Base-by-base conservation (phyloP, 1,140 invertebrate genomes). In the Drosophila hydei region DNA sequence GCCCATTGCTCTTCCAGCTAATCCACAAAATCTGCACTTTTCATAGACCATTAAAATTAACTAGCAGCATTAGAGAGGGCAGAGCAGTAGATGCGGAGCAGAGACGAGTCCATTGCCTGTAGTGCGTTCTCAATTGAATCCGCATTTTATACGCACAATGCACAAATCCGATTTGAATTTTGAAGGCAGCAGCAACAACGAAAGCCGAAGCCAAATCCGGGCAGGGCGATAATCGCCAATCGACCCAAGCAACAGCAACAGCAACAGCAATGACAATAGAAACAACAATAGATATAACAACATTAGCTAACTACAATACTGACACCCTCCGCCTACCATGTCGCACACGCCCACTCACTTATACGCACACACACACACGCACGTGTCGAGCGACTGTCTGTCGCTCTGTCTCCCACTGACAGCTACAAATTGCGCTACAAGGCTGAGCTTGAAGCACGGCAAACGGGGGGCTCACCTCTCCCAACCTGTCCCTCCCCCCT, bases 21-120 rank as follows among this genome's bases (percentile, higher is more conserved):
- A 87, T 87, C 77, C 71, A 72, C 59, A 59, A 79, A 77, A 85
- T 85, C 83, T 72, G 48, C 69, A 73, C 59, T 69, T 75, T 87
- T 85, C 80, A 87, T 87, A 87, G 77, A 21, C 83, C 81, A 87
- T 87, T 87, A 88, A 87, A 87, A 88, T 85, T 75, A 87, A 88
- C 81, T 88, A 81, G 74, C 76, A 62, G n/a, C 40, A n/a, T 14
- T 23, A 16, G 14, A 16, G 38, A 6, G 33, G 19, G 38, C 21
- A 9, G 38, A 11, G 19, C 3, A n/a, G 7, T 6, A 38, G 16
- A 9, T 33, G 1, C 7, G 3, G 14, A 14, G n/a, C 1, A 8
- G 16, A 11, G 7, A 21, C 5, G 38, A 7, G 8, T n/a, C 2
- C 9, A 33, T 33, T 33, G 30, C 30, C 1, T 11, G 9, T 33